Evolutionary conservation across 2,797 vertebrate species (phyloP).

Genomic region (Eupleurogrammus muticus): DNA sequence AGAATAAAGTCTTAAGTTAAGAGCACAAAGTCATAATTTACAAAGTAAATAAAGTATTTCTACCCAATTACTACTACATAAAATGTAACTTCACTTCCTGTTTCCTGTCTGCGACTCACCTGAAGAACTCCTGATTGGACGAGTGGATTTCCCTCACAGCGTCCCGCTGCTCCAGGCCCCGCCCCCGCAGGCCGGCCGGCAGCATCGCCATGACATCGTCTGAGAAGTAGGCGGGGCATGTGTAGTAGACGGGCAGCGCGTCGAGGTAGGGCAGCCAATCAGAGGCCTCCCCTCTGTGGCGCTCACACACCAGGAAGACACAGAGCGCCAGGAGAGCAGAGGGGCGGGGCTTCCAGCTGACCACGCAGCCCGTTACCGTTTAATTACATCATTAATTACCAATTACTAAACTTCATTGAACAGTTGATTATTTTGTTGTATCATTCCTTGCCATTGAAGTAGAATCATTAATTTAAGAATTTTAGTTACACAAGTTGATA

Average conservation of each 20-base stretch:
- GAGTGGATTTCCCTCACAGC: slow-evolving; percentile 79
- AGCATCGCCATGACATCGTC: slow-evolving; percentile 80
- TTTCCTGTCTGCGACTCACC: too few relatives aligned
- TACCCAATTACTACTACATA: too few relatives aligned
- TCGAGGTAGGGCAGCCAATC: slow-evolving; percentile 92
- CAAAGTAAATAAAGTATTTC: too few relatives aligned
- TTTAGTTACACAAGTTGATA: too few relatives aligned
- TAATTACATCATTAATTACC: too few relatives aligned
- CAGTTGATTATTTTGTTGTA: too few relatives aligned
- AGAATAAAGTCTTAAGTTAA: too few relatives aligned
- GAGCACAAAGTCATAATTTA: too few relatives aligned
- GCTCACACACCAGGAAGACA: slow-evolving; percentile 91
- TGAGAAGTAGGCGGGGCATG: slow-evolving; percentile 87
- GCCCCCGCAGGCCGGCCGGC: slow-evolving; percentile 77
- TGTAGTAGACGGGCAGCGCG: slow-evolving; percentile 87
- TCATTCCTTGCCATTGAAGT: too few relatives aligned
- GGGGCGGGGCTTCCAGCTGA: slow-evolving; percentile 88
- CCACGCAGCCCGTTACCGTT: background rate
- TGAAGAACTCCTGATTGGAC: slow-evolving; percentile 84
- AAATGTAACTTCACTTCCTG: too few relatives aligned
- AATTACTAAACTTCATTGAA: too few relatives aligned
- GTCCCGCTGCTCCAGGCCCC: slow-evolving; percentile 84
- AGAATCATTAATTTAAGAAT: too few relatives aligned
- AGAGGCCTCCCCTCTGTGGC: slow-evolving; percentile 81
- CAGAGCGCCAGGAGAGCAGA: slow-evolving; percentile 91